Evolutionary conservation across 2,888 invertebrate genomes (phyloP).

Genomic region (Melanargia galathea): DNA sequence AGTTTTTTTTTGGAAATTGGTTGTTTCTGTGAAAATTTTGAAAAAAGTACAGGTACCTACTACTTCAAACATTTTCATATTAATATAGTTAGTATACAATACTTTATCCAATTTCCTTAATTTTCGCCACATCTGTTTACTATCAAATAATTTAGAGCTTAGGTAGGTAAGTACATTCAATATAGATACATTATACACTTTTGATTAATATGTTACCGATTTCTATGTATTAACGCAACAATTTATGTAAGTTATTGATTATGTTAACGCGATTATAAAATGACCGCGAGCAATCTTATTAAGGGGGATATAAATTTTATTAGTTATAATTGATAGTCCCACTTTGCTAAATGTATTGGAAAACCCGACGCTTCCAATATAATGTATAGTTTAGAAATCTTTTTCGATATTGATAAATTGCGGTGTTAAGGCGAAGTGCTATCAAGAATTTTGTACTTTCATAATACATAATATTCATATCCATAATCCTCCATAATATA

Average conservation of each 20-base stretch:
- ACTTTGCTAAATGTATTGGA: constrained; percentile 41
- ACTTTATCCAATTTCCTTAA: too few relatives aligned
- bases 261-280: constrained; percentile 38
- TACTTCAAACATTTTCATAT: too few relatives aligned
- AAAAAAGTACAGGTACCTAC: too few relatives aligned
- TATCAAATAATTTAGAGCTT: too few relatives aligned
- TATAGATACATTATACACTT: not conserved
- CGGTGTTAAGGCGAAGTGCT: constrained; percentile 40
- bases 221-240: constrained; percentile 21
- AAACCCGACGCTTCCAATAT: constrained; percentile 36
- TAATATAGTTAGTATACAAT: too few relatives aligned
- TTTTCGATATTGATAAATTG: constrained; percentile 45
- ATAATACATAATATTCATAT: too few relatives aligned
- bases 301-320: constrained; percentile 43
- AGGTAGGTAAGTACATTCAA: not conserved
- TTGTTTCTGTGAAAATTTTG: too few relatives aligned
- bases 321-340: constrained; percentile 39
- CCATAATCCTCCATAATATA: too few relatives aligned
- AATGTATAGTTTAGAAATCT: constrained; percentile 47
- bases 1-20: too few relatives aligned
- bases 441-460: not conserved
- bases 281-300: constrained; percentile 42
- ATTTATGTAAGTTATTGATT: constrained; percentile 43
- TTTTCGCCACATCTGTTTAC: not conserved
- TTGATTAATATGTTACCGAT: not conserved